A percentile compares a stretch with the other conserved stretches of the same genome.
These are phyloP conservation scores for Turritopsis dohrnii DNA, from an alignment of 30 jellyfish, hydroid and myxozoan genomes.

Conservation along the genomic window DNA sequence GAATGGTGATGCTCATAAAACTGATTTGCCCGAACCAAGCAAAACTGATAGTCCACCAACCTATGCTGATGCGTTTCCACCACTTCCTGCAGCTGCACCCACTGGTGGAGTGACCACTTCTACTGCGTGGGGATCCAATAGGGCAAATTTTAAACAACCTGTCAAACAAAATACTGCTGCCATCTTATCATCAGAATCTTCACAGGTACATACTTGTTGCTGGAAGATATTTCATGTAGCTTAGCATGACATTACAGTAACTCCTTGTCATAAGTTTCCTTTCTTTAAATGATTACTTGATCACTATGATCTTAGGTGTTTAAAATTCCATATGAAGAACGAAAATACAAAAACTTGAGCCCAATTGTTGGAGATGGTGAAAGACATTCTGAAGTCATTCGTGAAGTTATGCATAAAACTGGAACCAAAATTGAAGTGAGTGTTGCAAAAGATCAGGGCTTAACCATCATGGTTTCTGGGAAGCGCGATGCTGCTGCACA, in stretches of 20 bases:
- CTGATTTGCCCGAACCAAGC: background rate
- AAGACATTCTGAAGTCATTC: conserved; percentile 60
- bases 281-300: background rate
- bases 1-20: conserved; percentile 21
- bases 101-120: conserved; percentile 28
- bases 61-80: conserved; percentile 99
- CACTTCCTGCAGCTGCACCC: conserved; percentile 75
- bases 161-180: background rate
- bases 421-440: conserved; percentile 84
- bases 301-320: conserved; percentile 39
- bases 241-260: background rate
- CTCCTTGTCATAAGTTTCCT: background rate
- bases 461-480: conserved; percentile 78
- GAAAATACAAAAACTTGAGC: conserved; percentile 68
- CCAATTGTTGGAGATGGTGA: conserved; percentile 79
- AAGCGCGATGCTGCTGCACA: conserved; percentile 66
- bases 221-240: too few relatives aligned
- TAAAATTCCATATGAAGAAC: conserved; percentile 85
- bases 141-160: conserved; percentile 40
- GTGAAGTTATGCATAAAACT: conserved; percentile 87
- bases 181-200: conserved; percentile 19
- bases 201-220: conserved; percentile 31
- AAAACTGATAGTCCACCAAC: conserved; percentile 65
- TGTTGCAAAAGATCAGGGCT: conserved; percentile 79
- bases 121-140: conserved; percentile 62